Percentiles rank a stretch among this genome's conserved stretches.
Conservation (phyloP, 2,888 invertebrate species). For the Pedicia rivosa region DNA sequence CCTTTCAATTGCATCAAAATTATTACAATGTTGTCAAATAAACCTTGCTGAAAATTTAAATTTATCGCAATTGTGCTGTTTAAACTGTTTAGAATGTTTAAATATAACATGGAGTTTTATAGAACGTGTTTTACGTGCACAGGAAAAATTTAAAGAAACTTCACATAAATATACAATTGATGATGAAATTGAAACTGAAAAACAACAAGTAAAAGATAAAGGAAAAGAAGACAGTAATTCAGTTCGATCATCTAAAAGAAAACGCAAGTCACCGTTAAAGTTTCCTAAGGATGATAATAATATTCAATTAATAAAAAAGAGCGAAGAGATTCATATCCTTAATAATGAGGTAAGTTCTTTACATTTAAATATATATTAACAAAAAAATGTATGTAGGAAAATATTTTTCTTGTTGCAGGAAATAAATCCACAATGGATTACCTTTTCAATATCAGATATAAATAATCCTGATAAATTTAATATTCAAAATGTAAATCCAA, state of each 20-base stretch:
- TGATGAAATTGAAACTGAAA: too few relatives aligned
- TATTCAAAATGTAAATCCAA: too few relatives aligned
- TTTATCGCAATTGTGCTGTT: conserved; percentile 19
- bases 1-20: conserved; percentile 15
- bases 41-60: conserved; percentile 13
- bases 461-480: too few relatives aligned
- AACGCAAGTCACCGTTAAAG: background rate
- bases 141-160: conserved; percentile 20
- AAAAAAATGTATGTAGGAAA: too few relatives aligned
- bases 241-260: background rate
- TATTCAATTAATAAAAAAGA: background rate
- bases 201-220: background rate
- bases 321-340: too few relatives aligned
- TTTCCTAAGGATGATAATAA: background rate
- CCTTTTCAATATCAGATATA: too few relatives aligned
- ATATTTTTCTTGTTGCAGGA: too few relatives aligned
- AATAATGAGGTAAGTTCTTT: too few relatives aligned
- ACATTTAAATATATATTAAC: too few relatives aligned
- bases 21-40: conserved; percentile 17
- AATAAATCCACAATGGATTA: too few relatives aligned
- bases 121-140: conserved; percentile 18
- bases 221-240: background rate
- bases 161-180: too few relatives aligned
- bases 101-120: conserved; percentile 16
- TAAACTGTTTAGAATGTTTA: conserved; percentile 15